Conservation (phyloP, 1,140 invertebrate species). For the Papilio glaucus region DNA sequence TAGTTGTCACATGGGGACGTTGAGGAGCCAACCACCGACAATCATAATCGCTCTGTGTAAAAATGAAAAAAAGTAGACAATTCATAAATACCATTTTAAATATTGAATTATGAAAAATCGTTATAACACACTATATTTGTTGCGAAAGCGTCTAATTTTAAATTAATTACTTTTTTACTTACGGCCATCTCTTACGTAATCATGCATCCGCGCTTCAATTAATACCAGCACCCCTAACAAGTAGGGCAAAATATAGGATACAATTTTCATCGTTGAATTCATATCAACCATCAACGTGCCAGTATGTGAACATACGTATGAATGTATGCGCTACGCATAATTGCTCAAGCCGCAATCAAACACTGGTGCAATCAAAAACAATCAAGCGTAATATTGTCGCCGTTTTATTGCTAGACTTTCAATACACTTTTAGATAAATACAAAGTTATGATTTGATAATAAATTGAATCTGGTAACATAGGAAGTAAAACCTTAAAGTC, state of each 20-base stretch:
- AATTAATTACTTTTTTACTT: conserved; percentile 46
- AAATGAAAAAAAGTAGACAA: no score
- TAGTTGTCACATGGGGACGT: no score
- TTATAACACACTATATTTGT: no score
- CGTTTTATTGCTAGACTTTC: conserved; percentile 63
- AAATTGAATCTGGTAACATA: no score
- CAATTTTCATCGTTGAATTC: conserved; percentile 28
- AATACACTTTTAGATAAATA: conserved; percentile 71
- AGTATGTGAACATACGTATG: conserved; percentile 3
- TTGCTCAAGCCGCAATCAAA: conserved; percentile 49
- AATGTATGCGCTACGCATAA: conserved; percentile 40
- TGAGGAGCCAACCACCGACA: no score
- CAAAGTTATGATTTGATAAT: background rate
- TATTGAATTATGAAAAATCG: no score
- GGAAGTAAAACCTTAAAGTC: no score
- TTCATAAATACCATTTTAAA: no score
- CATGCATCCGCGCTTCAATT: conserved; percentile 44
- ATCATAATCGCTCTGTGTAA: no score
- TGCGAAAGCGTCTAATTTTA: no score
- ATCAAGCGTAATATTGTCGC: conserved; percentile 65
- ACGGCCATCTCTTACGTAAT: conserved; percentile 76
- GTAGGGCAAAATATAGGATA: conserved; percentile 15
- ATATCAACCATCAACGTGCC: conserved; percentile 31
- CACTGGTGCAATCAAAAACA: conserved; percentile 66
- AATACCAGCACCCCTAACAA: conserved; percentile 30